phyloP scores from a whole-genome alignment of 1,140 invertebrate species.

The Atta texana region DNA sequence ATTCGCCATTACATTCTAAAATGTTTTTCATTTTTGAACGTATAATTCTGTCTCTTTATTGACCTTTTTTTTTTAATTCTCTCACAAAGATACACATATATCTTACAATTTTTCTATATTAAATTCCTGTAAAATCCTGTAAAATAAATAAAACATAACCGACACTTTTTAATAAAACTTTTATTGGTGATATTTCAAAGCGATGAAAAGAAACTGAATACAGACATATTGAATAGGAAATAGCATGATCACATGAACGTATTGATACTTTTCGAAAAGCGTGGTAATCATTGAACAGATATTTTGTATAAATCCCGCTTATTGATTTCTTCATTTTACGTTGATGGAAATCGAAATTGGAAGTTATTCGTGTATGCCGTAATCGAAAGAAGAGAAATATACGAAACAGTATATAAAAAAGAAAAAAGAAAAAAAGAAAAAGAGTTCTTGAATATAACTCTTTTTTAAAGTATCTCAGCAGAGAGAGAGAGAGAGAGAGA shows the following conservation, averaged over 20 bases:
- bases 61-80: not conserved
- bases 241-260: not conserved
- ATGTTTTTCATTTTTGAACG: not conserved
- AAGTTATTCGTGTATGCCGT: not conserved
- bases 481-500: not conserved
- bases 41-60: not conserved
- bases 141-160: not conserved
- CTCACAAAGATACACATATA: not conserved
- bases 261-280: not conserved
- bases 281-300: not conserved
- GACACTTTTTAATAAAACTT: not conserved
- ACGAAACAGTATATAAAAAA: not conserved
- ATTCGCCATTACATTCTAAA: not conserved
- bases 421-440: not conserved
- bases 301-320: slow-evolving; percentile 32
- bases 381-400: not conserved
- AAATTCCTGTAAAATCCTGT: not conserved
- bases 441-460: not conserved
- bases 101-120: not conserved
- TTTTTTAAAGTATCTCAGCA: slow-evolving; percentile 18
- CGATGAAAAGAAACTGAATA: not conserved
- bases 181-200: not conserved
- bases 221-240: not conserved
- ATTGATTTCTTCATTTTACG: slow-evolving; percentile 51
- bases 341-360: slow-evolving; percentile 50